Base-by-base conservation (phyloP, 53 echinoderm and acorn worm species). In the Echinarachnius parma region DNA sequence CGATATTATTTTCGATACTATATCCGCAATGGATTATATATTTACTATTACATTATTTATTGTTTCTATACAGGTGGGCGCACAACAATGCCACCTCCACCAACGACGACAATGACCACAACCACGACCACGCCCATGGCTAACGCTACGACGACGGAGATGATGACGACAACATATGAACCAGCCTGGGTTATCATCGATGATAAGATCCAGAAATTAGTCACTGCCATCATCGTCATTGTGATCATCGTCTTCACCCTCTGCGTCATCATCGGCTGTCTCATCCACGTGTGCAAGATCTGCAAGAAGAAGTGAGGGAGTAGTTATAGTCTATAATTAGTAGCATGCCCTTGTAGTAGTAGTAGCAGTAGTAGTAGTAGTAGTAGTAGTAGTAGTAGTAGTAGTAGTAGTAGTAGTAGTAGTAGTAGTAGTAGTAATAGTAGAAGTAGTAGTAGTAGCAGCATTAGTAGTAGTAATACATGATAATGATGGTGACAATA, bases 281-380 rank as follows among this genome's bases (percentile, higher is more conserved):
- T 72, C 37, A n/a, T 72, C 21, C 56, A 72, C 74, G 34, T 72
- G 35, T 72, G 74, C 74, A 72, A 72, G 28, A 24, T 32, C 23
- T 56, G 57, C 39, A 52, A 32, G 34, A 72, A 57, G 28, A 72
- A 72, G 74, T 72, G 28, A 72, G 74, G 25, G n/a, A n/a, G n/a
- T n/a, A n/a, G n/a, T n/a, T n/a, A n/a, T n/a, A n/a, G n/a, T n/a
- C n/a, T n/a, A n/a, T n/a, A n/a, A n/a, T n/a, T n/a, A n/a, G n/a
- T n/a, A n/a, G n/a, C n/a, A n/a, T n/a, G n/a, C n/a, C n/a, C 42
- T 39, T 39, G 42, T 39, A 39, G 13, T 39, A 39, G 13, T 39
- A 39, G 7, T 39, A 13, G 7, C 42, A 39, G 42, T 39, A 9
- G 7, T 7, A 39, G 13, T 9, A 39, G 42, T 13, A 13, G 7